Base-by-base conservation (phyloP, 2,113 vertebrate genomes). In the Carassius auratus region DNA sequence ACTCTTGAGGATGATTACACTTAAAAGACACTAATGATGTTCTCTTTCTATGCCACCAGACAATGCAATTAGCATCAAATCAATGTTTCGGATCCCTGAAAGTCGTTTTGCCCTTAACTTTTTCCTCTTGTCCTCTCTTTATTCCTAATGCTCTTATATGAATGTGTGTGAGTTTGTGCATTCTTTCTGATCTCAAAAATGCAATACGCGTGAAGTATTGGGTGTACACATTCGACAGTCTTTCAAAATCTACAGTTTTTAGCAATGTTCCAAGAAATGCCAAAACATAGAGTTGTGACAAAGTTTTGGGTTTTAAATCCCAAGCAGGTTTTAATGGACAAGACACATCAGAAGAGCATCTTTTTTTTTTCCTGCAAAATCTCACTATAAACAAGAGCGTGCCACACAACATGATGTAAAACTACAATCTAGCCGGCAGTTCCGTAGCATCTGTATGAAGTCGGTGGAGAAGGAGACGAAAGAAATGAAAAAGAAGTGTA, bases 51-150 rank as follows among this genome's bases (percentile, higher is more conserved):
- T 84, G 50, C 68, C 48, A 84, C 59, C 62, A 88, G 81, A 82
- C 81, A 84, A 87, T 48, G 62, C 84, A 87, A 86, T 89, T 89
- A 87, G 83, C 57, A 61, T 82, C 66, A 76, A 80, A 86, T 82
- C 82, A 84, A 88, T 85, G 76, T 75, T 64, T 81, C 21, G 57
- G n/a, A 61, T 74, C 45, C 50, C 73, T 76, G 33, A 57, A 48
- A 81, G 78, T 81, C 61, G 71, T 81, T 78, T 74, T 48, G 4
- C 62, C 52, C 74, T 59, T 68, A 57, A 36, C 57, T 13, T 85
- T 26, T 52, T 79, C 30, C 42, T 48, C 4, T 57, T 15, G 21
- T 15, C 21, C 36, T 48, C 80, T 13, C 48, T 38, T 23, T 74
- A 30, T 82, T 45, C 36, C 9, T 33, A 13, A 69, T 14, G 3